Conservation (phyloP, 1,140 invertebrate genomes). For the Araneus ventricosus region DNA sequence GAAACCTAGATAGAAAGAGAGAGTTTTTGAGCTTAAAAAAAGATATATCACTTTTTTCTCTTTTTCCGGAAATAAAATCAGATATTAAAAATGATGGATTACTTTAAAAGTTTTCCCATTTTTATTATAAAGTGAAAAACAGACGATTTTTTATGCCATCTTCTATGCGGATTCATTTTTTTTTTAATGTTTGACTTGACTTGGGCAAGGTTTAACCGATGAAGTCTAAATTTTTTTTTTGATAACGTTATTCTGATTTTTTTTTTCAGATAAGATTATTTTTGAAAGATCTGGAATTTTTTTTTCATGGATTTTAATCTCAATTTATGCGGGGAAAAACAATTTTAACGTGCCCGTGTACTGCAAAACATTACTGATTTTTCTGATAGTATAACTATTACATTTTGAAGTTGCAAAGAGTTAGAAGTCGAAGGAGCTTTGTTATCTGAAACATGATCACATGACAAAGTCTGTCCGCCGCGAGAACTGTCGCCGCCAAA, state of each 20-base stretch:
- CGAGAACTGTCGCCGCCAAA: too few species aligned
- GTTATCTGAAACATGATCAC: too few species aligned
- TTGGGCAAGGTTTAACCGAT: background rate
- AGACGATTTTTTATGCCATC: background rate
- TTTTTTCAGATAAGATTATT: background rate
- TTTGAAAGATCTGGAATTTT: background rate
- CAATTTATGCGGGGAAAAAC: background rate
- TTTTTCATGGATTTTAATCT: background rate
- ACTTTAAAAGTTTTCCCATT: slow-evolving; percentile 14
- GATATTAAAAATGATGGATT: slow-evolving; percentile 38
- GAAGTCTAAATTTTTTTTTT: slow-evolving; percentile 12
- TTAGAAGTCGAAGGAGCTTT: too few species aligned
- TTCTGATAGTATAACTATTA: too few species aligned
- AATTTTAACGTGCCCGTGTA: too few species aligned
- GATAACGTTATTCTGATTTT: background rate
- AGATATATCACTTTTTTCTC: slow-evolving; percentile 22
- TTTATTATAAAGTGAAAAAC: background rate
- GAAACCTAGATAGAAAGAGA: background rate
- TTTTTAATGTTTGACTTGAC: background rate
- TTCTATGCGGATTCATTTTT: background rate
- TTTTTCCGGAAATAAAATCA: background rate
- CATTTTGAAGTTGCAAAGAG: too few species aligned
- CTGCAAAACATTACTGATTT: too few species aligned
- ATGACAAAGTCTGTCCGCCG: too few species aligned
- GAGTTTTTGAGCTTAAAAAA: background rate